Percentiles rank a stretch among this genome's conserved stretches.
Conservation (phyloP, 1,140 invertebrate species). For the Magallana angulata region DNA sequence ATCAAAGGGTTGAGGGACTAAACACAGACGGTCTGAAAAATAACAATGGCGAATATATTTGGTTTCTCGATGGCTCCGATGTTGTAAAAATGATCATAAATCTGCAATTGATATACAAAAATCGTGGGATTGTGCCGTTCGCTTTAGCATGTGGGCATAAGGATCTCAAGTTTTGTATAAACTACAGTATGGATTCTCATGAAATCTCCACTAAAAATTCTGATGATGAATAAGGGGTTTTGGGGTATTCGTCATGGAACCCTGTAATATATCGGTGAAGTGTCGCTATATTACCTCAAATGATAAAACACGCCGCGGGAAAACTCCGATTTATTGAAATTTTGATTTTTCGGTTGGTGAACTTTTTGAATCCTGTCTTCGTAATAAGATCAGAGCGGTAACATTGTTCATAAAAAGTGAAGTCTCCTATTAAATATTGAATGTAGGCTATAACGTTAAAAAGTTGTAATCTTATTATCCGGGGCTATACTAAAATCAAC, state of each 20-base stretch:
- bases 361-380: neutral
- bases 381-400: neutral
- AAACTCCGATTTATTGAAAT: neutral
- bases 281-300: neutral
- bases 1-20: neutral
- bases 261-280: neutral
- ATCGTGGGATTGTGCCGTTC: neutral
- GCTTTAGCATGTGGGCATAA: slow-evolving; percentile 4
- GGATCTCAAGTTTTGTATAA: neutral
- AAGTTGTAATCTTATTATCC: slow-evolving; percentile 16
- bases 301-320: neutral
- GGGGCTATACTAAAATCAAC: neutral
- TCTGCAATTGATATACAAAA: slow-evolving; percentile 34
- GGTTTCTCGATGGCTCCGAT: neutral
- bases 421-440: slow-evolving; percentile 29
- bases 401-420: slow-evolving; percentile 8
- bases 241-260: neutral
- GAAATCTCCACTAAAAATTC: neutral
- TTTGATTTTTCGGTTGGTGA: slow-evolving; percentile 26
- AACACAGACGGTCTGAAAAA: slow-evolving; percentile 9
- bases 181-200: neutral
- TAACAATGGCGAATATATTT: slow-evolving; percentile 16
- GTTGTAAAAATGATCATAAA: slow-evolving; percentile 23
- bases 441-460: slow-evolving; percentile 12
- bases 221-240: slow-evolving; percentile 16